These are phyloP conservation scores for Podarcis siculus DNA, from an alignment of 2,797 vertebrate species.

Conservation along the genomic window DNA sequence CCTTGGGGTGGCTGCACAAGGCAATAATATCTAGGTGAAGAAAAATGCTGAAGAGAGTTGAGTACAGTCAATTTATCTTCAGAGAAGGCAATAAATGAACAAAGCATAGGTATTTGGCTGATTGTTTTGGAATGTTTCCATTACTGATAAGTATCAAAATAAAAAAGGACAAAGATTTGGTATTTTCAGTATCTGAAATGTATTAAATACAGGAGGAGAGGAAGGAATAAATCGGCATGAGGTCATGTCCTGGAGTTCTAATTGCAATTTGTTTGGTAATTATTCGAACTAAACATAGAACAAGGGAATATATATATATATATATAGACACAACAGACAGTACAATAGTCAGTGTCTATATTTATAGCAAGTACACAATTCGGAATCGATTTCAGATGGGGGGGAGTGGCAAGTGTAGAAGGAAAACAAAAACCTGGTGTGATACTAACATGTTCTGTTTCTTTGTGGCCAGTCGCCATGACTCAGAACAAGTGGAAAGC, in stretches of 20 bases:
- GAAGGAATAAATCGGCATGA: conserved; percentile 76
- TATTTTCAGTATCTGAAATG: conserved; percentile 81
- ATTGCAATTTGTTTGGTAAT: conserved; percentile 80
- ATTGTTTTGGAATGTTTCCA: conserved; percentile 85
- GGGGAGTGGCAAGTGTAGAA: conserved; percentile 24
- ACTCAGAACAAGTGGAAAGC: conserved; percentile 54
- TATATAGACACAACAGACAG: conserved; percentile 72
- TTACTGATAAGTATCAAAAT: conserved; percentile 85
- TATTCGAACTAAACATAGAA: conserved; percentile 80
- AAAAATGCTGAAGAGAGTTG: conserved; percentile 87
- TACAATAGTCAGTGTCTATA: conserved; percentile 65
- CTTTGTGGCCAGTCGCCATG: conserved; percentile 24
- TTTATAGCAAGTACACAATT: conserved; percentile 71
- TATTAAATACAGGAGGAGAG: conserved; percentile 78
- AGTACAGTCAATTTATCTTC: conserved; percentile 87
- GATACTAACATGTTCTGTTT: conserved; percentile 45
- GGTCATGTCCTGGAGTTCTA: conserved; percentile 79
- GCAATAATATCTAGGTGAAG: conserved; percentile 92
- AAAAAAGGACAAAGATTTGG: conserved; percentile 79
- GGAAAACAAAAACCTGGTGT: conserved; percentile 28
- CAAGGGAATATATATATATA: conserved; percentile 72
- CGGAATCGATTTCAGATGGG: conserved; percentile 59
- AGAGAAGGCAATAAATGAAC: conserved; percentile 85
- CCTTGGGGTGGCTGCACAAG: conserved; percentile 91
- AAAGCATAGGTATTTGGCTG: conserved; percentile 84